Evolutionary conservation across 1,140 invertebrate species (phyloP), one percentile per base, ranked within the genome.

Genomic region (Zaprionus kolodkinae): DNA sequence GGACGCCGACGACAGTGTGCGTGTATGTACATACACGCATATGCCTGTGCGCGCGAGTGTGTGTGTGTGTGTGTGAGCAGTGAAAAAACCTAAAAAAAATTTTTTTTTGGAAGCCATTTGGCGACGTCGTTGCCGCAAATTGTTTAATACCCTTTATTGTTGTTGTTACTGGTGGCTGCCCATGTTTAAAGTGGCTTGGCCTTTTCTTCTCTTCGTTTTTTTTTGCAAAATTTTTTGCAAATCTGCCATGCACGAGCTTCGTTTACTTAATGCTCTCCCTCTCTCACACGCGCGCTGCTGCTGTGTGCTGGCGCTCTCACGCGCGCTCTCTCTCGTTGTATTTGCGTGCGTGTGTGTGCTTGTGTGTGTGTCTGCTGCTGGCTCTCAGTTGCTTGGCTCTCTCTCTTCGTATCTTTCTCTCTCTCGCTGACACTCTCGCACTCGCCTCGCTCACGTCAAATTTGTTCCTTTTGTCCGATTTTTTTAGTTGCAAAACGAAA

Each of bases 211-310:
- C 59, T 66, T 66, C 40, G 15, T 36, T 56, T 64, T 64, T 63
- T 70, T 64, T 64, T 62, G 57, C 63, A 63, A 79, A 79, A 55
- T 60, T 69, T 77, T 84, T 85, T 69, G 80, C 84, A 81, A 87
- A 87, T 88, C 76, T 87, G 82, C 78, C 57, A 74, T 87, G 79
- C 80, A 83, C 83, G 62, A 76, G 80, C 76, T 88, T 88, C 83
- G 83, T 83, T 88, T 79, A 83, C 69, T 88, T 76, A 87, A 87
- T 78, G 62, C 45, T 68, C 67, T 72, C 63, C 17, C 52, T 59
- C 70, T 69, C 56, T 55, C 56, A 38, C 65, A 60, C 66, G 45
- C 80, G 38, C 72, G 21, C 56, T 62, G n/a, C 54, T 67, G 43
- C 69, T 56, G 65, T 75, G 76, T 62, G 66, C 40, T 64, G 56